Evolutionary conservation across 2,113 vertebrate genomes (phyloP).

Genomic region (Vimba vimba): DNA sequence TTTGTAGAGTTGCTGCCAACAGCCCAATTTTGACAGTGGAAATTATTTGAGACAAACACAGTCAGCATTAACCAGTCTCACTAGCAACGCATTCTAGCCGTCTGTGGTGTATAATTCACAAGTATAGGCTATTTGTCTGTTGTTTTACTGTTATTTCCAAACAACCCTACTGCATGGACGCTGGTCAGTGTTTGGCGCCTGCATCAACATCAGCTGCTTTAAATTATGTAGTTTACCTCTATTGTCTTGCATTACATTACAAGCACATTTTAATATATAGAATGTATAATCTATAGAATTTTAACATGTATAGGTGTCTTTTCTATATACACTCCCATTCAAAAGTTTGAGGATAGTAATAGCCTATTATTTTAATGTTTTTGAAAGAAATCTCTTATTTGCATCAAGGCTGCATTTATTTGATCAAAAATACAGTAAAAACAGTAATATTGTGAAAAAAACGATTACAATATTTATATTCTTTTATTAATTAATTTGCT

Average conservation of each 20-base stretch:
- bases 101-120: constrained; percentile 13
- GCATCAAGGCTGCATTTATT: background rate
- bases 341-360: background rate
- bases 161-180: background rate
- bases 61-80: constrained; percentile 27
- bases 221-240: background rate
- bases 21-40: background rate
- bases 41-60: constrained; percentile 13
- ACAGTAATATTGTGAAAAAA: background rate
- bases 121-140: background rate
- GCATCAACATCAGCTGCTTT: background rate
- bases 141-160: background rate
- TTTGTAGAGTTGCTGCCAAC: background rate
- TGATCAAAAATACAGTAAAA: background rate
- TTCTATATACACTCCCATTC: background rate
- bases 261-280: background rate
- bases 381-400: background rate
- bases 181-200: background rate
- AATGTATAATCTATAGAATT: background rate
- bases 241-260: background rate
- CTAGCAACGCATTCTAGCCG: background rate
- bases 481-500: too few relatives aligned
- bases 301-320: background rate
- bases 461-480: background rate
- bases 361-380: background rate